Evolutionary conservation across 2,888 invertebrate genomes (phyloP), one percentile per base, ranked within the genome.

Genomic region (Epicampocera succincta): DNA sequence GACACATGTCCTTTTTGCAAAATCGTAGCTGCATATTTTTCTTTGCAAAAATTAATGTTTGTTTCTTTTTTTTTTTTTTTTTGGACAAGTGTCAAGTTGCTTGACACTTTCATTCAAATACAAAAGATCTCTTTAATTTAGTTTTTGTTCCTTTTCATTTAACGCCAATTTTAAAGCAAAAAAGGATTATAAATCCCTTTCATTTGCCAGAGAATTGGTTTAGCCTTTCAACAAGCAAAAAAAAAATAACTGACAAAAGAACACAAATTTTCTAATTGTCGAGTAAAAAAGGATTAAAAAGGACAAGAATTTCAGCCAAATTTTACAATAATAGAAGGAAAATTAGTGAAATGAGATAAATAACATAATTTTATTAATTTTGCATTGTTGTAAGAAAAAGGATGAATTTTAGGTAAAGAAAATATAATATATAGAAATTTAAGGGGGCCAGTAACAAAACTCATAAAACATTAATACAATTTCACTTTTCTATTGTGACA

Each of bases 61-160:
- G 11, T 21, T 38, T 33, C 60, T 46, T 68, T 29, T 61, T 46
- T 58, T 60, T 19, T 38, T 54, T 8, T 58, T 60, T 19, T 38
- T 54, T 8, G 66, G 46, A 63, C 76, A 81, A 81, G 72, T 81
- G 80, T 81, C 76, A 81, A 72, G 56, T 58, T 76, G 56, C 60
- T 19, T 72, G 75, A 56, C 61, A 63, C 15, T 54, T 12, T 29
- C 40, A 63, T 44, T 38, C 29, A 75, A 13, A n/a, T 46, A 56
- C 54, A 48, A 75, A 80, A 46, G 52, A 50, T 13, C 75, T 46
- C 61, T 58, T 80, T 72, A 56, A 61, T 66, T 50, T 60, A 9
- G 1, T 42, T 58, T 63, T 63, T 69, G 65, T 33, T 72, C 33
- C 29, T n/a, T 48, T 52, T 54, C 13, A 54, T 33, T 76, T 72